phyloP scores from a whole-genome alignment of 2,888 invertebrate genomes.

The Drosophila merina region DNA sequence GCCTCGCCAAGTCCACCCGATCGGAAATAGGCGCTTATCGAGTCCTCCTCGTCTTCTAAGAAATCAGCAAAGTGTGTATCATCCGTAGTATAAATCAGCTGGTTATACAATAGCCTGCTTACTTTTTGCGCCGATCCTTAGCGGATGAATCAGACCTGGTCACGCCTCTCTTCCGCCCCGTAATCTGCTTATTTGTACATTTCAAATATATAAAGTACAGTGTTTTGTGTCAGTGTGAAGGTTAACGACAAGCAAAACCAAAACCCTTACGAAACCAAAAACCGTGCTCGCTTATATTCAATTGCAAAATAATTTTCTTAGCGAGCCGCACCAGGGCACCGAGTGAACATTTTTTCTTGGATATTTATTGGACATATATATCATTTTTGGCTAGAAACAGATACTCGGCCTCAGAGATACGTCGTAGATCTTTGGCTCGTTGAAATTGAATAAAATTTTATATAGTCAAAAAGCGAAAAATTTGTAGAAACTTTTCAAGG shows the following conservation, averaged over 20 bases:
- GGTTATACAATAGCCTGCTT: slow-evolving; percentile 35
- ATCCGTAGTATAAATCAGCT: slow-evolving; percentile 10
- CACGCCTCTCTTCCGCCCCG: background rate
- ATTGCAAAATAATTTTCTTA: slow-evolving; percentile 46
- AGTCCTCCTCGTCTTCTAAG: background rate
- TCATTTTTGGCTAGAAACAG: slow-evolving; percentile 55
- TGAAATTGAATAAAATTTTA: slow-evolving; percentile 47
- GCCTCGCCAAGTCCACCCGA: slow-evolving; percentile 19
- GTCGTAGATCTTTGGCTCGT: slow-evolving; percentile 46
- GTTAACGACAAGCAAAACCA: slow-evolving; percentile 31
- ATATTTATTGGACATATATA: slow-evolving; percentile 26
- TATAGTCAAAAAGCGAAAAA: slow-evolving; percentile 52
- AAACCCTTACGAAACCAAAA: slow-evolving; percentile 62
- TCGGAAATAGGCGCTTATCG: slow-evolving; percentile 21
- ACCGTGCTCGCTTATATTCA: slow-evolving; percentile 29
- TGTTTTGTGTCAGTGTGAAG: slow-evolving; percentile 53
- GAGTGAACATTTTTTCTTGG: slow-evolving; percentile 22
- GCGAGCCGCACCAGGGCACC: slow-evolving; percentile 18
- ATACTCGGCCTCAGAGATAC: slow-evolving; percentile 39
- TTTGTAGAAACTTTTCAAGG: slow-evolving; percentile 84
- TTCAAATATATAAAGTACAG: background rate
- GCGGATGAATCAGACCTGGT: slow-evolving; percentile 19
- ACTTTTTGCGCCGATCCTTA: slow-evolving; percentile 1
- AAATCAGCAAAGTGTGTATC: slow-evolving; percentile 46
- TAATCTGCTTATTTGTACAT: slow-evolving; percentile 1